Conservation (phyloP, 2,797 vertebrate genomes). For the Chelon labrosus region DNA sequence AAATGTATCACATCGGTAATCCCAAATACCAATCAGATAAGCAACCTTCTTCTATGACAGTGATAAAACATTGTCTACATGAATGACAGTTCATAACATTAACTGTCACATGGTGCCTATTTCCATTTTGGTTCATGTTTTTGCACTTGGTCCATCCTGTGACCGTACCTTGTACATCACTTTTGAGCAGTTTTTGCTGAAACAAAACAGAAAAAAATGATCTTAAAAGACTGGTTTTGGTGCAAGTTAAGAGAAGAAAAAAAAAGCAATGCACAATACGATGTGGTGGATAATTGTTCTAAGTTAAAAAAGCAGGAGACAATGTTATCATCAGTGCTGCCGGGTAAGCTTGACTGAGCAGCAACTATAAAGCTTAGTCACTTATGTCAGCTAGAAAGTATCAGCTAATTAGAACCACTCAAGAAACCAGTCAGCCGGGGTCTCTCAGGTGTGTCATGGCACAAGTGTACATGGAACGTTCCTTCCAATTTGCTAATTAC, state of each 20-base stretch:
- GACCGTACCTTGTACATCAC: too few species aligned
- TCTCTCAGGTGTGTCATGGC: slow-evolving; percentile 50
- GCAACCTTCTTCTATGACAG: too few species aligned
- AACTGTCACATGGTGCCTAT: too few species aligned
- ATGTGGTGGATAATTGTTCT: background rate
- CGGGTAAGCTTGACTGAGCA: slow-evolving; percentile 37
- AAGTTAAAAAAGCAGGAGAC: slow-evolving; percentile 7
- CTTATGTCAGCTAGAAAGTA: slow-evolving; percentile 44
- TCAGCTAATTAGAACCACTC: slow-evolving; percentile 62
- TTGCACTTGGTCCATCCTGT: too few species aligned
- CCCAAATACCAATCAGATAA: too few species aligned
- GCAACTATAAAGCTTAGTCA: slow-evolving; percentile 51
- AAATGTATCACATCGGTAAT: too few species aligned
- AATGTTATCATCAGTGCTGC: slow-evolving; percentile 25
- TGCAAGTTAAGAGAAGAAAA: background rate
- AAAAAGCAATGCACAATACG: background rate
- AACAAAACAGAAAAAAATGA: slow-evolving; percentile 18
- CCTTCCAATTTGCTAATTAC: slow-evolving; percentile 55
- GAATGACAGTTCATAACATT: too few species aligned
- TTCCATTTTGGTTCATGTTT: too few species aligned
- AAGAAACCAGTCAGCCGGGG: slow-evolving; percentile 48
- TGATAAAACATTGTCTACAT: too few species aligned
- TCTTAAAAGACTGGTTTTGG: background rate
- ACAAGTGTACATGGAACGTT: slow-evolving; percentile 25
- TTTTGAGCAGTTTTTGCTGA: background rate